Evolutionary conservation across 2,113 vertebrate genomes (phyloP).

Genomic region (Tupaia tana): DNA sequence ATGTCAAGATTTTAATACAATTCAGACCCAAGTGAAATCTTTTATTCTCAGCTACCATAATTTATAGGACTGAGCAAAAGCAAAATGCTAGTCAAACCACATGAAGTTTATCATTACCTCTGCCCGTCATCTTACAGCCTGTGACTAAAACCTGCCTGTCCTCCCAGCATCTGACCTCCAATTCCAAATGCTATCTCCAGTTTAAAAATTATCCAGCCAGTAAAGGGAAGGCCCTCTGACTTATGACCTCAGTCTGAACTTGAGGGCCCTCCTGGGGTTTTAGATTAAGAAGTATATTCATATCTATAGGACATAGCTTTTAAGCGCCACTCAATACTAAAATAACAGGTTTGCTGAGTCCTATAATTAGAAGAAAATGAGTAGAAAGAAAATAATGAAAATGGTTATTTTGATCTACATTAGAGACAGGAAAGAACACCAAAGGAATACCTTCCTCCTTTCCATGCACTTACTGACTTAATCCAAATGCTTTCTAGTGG

Average conservation of each 20-base stretch:
- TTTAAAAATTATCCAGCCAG: not conserved
- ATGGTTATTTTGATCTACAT: not conserved
- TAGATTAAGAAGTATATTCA: not conserved
- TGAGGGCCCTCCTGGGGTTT: not conserved
- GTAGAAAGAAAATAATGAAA: not conserved
- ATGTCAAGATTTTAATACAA: not conserved
- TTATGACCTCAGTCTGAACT: not conserved
- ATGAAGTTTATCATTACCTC: not conserved
- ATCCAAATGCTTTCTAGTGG: not conserved
- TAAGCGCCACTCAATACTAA: not conserved
- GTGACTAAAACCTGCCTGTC: not conserved
- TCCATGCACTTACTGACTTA: not conserved
- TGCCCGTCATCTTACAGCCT: not conserved
- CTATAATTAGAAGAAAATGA: slow-evolving; percentile 34
- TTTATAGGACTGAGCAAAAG: not conserved
- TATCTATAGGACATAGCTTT: not conserved
- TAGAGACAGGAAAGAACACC: not conserved
- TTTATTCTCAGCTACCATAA: slow-evolving; percentile 10
- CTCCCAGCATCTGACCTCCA: not conserved
- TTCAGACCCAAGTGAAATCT: not conserved
- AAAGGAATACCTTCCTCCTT: not conserved
- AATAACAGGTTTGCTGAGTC: not conserved
- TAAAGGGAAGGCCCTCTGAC: not conserved
- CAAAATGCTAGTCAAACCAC: not conserved
- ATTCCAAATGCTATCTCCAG: not conserved